These are phyloP conservation scores for Chrysolina oricalcia DNA, from an alignment of 2,888 invertebrate genomes.

Conservation along the genomic window DNA sequence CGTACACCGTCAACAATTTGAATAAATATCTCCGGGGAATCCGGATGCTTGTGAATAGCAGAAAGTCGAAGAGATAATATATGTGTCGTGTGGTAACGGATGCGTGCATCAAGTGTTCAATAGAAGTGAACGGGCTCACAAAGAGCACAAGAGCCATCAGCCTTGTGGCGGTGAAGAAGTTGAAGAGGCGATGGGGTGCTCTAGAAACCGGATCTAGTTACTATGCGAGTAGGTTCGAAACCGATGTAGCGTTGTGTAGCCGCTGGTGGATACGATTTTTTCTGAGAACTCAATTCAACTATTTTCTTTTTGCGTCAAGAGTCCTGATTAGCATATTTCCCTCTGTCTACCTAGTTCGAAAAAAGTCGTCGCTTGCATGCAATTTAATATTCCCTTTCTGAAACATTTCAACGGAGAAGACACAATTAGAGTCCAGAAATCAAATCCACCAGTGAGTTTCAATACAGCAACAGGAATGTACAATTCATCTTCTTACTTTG, in stretches of 20 bases:
- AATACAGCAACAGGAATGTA: too few species aligned
- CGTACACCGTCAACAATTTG: conserved; percentile 5
- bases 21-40: conserved; percentile 19
- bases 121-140: conserved; percentile 16
- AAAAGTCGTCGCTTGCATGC: too few species aligned
- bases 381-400: too few species aligned
- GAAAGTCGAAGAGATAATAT: conserved; percentile 24
- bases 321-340: too few species aligned
- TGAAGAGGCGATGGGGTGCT: conserved; percentile 2
- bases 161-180: conserved; percentile 11
- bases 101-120: conserved; percentile 21
- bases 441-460: too few species aligned
- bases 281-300: not conserved
- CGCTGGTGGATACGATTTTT: conserved; percentile 1
- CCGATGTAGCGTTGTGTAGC: not conserved
- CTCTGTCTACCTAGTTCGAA: too few species aligned
- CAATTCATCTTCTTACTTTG: too few species aligned
- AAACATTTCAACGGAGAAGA: too few species aligned
- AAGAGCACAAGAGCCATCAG: not conserved
- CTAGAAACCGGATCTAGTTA: not conserved
- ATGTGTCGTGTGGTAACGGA: conserved; percentile 18
- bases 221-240: not conserved
- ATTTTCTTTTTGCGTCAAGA: not conserved
- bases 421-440: too few species aligned
- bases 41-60: conserved; percentile 10